Evolutionary conservation across 2,888 invertebrate species (phyloP), one percentile per base, ranked within the genome.

Genomic region (Tetanocera ferruginea): DNA sequence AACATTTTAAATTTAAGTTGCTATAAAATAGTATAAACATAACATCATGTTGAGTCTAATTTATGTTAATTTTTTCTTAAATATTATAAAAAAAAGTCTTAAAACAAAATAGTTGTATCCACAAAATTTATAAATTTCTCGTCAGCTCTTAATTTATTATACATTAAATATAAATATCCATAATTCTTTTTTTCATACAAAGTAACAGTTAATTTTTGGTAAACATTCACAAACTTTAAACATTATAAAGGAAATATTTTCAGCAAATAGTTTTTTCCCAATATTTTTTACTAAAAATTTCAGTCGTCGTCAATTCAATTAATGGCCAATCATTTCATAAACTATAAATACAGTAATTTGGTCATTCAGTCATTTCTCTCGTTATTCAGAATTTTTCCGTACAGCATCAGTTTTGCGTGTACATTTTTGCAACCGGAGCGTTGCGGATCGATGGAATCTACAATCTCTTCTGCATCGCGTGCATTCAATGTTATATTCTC

Each of bases 371-470:
- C 60, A 8, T 28, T 60, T 28, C 2, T 14, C 11, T 43, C 1
- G 43, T n/a, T 19, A 8, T 55, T 19, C 9, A 31, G 14, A 14
- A 34, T 25, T 9, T 71, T 74, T 2, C 85, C 86, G 55, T 84
- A 86, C 49, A 87, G 72, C 17, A 86, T 23, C 0, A 89, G 85
- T 78, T 88, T 89, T 17, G 88, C 83, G 71, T 83, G 83, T 5
- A 88, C 87, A 23, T 84, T 84, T 81, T 89, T 89, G 82, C 89
- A 89, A 0, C 89, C 89, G 0, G 88, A 86, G 17, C 79, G 78
- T 0, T 57, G 23, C 0, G 82, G 82, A 78, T 88, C 84, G 37
- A 84, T 84, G 17, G 84, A 77, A 8, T 79, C 80, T n/a, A 85
- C 70, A 69, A 90, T 83, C 25, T 88, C 85, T 3, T 84, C 37